Percentiles rank a stretch among this genome's conserved stretches.
These are phyloP conservation scores for Cybosia mesomella DNA, from an alignment of 2,888 invertebrate genomes.

Conservation along the genomic window DNA sequence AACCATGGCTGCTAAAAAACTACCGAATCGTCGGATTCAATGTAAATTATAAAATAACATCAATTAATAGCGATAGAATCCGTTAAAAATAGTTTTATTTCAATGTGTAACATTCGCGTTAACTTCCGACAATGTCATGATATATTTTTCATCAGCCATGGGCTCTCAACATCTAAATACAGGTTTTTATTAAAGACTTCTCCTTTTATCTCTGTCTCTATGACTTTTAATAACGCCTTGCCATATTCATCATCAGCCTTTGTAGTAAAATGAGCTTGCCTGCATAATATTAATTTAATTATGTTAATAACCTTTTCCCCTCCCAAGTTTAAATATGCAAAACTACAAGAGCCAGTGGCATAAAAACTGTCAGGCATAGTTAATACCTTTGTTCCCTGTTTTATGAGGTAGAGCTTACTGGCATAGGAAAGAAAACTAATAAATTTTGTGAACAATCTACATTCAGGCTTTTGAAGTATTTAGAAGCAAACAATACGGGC, in stretches of 20 bases:
- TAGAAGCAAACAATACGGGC: conserved; percentile 28
- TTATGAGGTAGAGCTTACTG: conserved; percentile 29
- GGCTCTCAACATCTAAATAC: too few species aligned
- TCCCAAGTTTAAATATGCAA: neutral
- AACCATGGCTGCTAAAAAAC: too few species aligned
- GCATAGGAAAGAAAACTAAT: conserved; percentile 44
- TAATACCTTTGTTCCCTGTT: conserved; percentile 29
- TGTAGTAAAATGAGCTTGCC: neutral
- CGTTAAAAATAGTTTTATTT: too few species aligned
- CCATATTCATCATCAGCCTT: neutral
- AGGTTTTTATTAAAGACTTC: neutral
- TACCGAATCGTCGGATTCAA: too few species aligned
- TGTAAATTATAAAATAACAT: too few species aligned
- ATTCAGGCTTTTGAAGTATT: conserved; percentile 31
- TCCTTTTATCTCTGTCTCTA: neutral
- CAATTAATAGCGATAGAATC: too few species aligned
- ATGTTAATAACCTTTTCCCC: neutral
- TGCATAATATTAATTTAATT: neutral
- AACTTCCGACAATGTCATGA: too few species aligned
- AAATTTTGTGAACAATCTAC: conserved; percentile 45
- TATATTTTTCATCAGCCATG: too few species aligned
- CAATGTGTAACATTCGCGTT: too few species aligned
- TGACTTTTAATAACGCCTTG: neutral
- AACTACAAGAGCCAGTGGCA: conserved; percentile 16
- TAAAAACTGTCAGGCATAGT: conserved; percentile 27